phyloP scores from a whole-genome alignment of 2,113 vertebrate species.

The Otolemur garnettii region DNA sequence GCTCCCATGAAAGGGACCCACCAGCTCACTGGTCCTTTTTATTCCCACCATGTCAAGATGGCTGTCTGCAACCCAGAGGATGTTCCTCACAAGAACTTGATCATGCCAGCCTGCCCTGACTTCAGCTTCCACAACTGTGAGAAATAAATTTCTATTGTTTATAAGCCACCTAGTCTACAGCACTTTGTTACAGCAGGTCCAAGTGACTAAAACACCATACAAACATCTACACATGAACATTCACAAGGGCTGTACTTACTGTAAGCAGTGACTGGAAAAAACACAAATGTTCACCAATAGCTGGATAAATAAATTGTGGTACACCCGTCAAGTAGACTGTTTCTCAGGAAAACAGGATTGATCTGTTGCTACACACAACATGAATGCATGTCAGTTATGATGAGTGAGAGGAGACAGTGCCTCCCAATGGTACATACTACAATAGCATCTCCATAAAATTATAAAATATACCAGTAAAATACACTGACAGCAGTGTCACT shows the following conservation, averaged over 20 bases:
- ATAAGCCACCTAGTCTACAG: neutral
- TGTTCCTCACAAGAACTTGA: neutral
- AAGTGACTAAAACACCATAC: neutral
- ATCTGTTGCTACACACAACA: neutral
- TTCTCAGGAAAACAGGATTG: neutral
- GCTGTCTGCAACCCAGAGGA: neutral
- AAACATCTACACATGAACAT: neutral
- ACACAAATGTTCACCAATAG: neutral
- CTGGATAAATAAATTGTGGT: neutral
- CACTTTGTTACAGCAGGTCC: neutral
- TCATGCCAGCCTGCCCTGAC: neutral
- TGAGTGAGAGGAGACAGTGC: neutral
- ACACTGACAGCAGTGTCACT: neutral
- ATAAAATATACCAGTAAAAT: neutral
- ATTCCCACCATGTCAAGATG: neutral
- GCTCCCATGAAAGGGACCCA: neutral
- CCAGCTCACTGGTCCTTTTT: neutral
- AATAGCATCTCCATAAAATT: neutral
- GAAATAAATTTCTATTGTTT: neutral
- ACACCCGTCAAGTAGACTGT: neutral
- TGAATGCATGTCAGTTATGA: neutral
- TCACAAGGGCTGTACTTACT: neutral
- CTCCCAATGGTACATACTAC: neutral
- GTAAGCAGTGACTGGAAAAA: neutral
- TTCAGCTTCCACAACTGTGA: neutral